Base-by-base conservation (phyloP, 2,888 invertebrate genomes). In the Drosophila borealis region DNA sequence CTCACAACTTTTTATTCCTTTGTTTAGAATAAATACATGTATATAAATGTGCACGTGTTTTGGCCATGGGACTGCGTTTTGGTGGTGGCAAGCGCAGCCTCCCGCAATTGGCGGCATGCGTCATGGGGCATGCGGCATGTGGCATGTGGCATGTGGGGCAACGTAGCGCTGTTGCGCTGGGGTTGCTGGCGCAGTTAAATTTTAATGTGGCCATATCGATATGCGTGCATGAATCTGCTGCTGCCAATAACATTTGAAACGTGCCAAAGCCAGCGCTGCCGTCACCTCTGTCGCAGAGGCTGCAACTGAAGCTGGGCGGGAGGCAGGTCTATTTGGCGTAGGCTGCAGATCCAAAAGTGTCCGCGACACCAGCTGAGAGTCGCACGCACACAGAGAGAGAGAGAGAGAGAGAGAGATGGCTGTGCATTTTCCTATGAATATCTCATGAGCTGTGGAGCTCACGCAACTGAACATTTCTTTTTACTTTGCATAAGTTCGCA, bases 1-100 rank as follows among this genome's bases (percentile, higher is more conserved):
- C 89, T 86, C 91, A 90, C 83, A 90, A 90, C 75, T 84, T 91
- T 91, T 89, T 91, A 91, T 90, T 88, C 88, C 80, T 85, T 88
- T 90, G 91, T 88, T 91, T 91, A 91, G 91, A 91, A 88, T 80
- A 80, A 87, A 81, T 72, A 17, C 2, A 1, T 17, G 17, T 17
- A 17, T 17, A 81, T 81, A 85, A 88, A 84, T 83, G 89, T 72
- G 84, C 81, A 85, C 89, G 89, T 89, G 89, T 87, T 81, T 81
- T 74, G 76, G 63, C 72, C 64, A 75, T 56, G 66, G 66, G 59
- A 29, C 64, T 54, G 65, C 65, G 50, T 82, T 81, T 85, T 79
- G 85, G 82, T 88, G 86, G 72, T 66, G 67, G 78, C 36, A 60
- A 65, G n/a, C n/a, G n/a, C n/a, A n/a, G n/a, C n/a, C n/a, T n/a